Percentiles rank a stretch among this genome's conserved stretches.
Conservation (phyloP, 2,797 vertebrate genomes). For the Clarias pachynema region DNA sequence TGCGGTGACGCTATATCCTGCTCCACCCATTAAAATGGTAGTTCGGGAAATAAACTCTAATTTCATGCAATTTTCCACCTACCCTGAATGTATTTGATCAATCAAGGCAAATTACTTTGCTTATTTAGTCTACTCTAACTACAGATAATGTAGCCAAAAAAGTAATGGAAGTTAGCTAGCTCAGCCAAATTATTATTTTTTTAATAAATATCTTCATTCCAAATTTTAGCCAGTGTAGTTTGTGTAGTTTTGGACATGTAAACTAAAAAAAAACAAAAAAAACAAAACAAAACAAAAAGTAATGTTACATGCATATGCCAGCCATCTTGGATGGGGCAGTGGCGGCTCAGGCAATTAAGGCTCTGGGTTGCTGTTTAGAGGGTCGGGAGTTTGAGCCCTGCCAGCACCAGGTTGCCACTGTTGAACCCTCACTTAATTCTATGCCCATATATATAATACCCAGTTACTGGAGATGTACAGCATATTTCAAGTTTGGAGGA, state of each 20-base stretch:
- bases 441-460: too few relatives aligned
- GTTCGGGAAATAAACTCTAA: not conserved
- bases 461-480: too few relatives aligned
- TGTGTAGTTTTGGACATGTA: not conserved
- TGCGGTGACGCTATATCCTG: not conserved
- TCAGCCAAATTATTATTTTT: not conserved
- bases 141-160: not conserved
- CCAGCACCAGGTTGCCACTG: too few relatives aligned
- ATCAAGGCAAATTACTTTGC: not conserved
- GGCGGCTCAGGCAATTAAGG: too few relatives aligned
- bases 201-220: not conserved
- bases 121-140: not conserved
- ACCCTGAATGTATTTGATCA: not conserved
- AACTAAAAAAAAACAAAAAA: not conserved
- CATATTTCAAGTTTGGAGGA: too few relatives aligned
- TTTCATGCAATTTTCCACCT: conserved; percentile 3
- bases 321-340: too few relatives aligned
- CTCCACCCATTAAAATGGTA: not conserved
- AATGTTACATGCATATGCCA: too few relatives aligned
- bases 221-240: not conserved
- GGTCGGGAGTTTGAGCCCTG: too few relatives aligned
- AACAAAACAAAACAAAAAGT: too few relatives aligned
- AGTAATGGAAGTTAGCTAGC: not conserved
- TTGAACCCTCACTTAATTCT: too few relatives aligned
- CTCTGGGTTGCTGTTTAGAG: too few relatives aligned